Conservation (phyloP, 2,888 invertebrate genomes). For the Amiota communis region DNA sequence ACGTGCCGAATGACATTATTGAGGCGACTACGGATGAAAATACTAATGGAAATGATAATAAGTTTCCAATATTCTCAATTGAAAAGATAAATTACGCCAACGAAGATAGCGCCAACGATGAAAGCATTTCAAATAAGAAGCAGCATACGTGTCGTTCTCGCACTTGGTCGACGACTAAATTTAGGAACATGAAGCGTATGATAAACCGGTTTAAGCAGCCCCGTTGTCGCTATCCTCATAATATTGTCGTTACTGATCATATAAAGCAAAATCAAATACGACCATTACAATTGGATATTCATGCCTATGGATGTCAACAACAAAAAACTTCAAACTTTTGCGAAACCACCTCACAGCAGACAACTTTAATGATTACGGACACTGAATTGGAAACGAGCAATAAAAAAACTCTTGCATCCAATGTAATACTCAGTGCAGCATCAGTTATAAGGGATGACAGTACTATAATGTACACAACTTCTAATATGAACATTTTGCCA, state of each 20-base stretch:
- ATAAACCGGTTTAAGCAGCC: conserved; percentile 71
- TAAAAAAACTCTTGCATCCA: conserved; percentile 50
- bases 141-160: conserved; percentile 49
- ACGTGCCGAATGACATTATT: conserved; percentile 75
- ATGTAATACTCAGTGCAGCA: conserved; percentile 52
- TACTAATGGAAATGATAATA: conserved; percentile 44
- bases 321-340: conserved; percentile 44
- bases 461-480: conserved; percentile 63
- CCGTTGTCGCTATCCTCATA: conserved; percentile 61
- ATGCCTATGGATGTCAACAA: conserved; percentile 46
- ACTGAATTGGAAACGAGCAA: conserved; percentile 52
- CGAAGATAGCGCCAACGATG: conserved; percentile 53
- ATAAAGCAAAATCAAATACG: conserved; percentile 73
- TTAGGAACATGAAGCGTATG: conserved; percentile 71
- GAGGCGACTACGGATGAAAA: conserved; percentile 66
- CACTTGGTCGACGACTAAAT: conserved; percentile 65
- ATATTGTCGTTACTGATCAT: conserved; percentile 45
- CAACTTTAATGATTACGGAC: conserved; percentile 26
- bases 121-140: conserved; percentile 11
- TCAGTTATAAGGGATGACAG: conserved; percentile 70
- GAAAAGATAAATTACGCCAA: conserved; percentile 57
- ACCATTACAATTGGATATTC: conserved; percentile 63
- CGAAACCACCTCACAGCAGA: conserved; percentile 53
- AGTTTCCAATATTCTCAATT: background rate
- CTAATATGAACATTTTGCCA: conserved; percentile 61